Base-by-base conservation (phyloP, 1,140 invertebrate genomes). In the Phymastichus coffea region DNA sequence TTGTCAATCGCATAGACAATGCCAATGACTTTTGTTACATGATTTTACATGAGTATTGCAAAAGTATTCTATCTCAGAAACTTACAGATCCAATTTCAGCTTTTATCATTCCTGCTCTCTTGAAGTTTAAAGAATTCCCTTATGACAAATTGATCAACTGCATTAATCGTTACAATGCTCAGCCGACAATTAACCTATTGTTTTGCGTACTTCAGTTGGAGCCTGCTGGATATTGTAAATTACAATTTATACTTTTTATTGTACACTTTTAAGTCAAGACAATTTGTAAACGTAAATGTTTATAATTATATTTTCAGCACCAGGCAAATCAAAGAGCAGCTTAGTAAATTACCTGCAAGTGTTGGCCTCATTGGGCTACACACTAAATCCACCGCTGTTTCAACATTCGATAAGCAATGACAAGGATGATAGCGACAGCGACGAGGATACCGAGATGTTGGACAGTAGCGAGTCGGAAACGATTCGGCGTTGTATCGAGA, bases 131-230 rank as follows among this genome's bases (percentile, higher is more conserved):
- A 53, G 72, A 76, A 28, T 80, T 82, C 58, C 82, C 82, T 14
- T 84, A 81, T 51, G 66, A 74, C 41, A 73, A 79, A 64, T 63
- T 84, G 8, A 79, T 84, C 15, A 66, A 68, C 10, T 78, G 77
- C 43, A 76, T 84, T 19, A 80, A 82, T 65, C 69, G 70, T 64
- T 59, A 76, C 2, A 58, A 77, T 33, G 54, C 70, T 40, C 68
- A 64, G 19, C 76, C 79, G 38, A 81, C 66, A 14, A 69, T 68
- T 48, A 77, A 77, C 70, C 64, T 87, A 25, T 76, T 87, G 2
- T 86, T 85, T 76, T 86, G 85, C 19, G 75, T 91, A 6, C 71
- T 92, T 19, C 77, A 82, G 3, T 69, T 92, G 22, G 88, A 91
- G 75, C 86, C 86, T 3, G 68, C 74, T 37, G 80, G 84, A 66